Evolutionary conservation across 2,797 vertebrate species (phyloP).

Genomic region (Perdix hodgsoniae): DNA sequence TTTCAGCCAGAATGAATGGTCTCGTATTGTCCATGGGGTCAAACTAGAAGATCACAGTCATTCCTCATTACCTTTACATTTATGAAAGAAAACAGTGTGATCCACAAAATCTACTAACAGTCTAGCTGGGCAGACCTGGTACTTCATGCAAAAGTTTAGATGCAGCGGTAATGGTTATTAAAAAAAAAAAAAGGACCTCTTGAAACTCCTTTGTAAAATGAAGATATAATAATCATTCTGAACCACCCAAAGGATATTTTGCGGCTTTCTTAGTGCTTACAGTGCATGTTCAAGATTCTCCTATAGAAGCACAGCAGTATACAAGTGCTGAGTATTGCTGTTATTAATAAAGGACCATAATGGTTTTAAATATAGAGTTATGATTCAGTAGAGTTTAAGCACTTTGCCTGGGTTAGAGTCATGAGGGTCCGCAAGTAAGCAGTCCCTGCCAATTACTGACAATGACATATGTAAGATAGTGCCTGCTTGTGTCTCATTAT

Average conservation of each 20-base stretch:
- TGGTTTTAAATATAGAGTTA: constrained; percentile 46
- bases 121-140: neutral
- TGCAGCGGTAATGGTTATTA: neutral
- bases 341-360: constrained; percentile 48
- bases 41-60: neutral
- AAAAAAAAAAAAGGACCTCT: neutral
- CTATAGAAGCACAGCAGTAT: neutral
- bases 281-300: neutral
- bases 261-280: constrained; percentile 38
- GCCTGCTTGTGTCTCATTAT: constrained; percentile 45
- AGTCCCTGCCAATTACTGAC: constrained; percentile 22
- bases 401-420: constrained; percentile 21
- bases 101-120: neutral
- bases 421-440: neutral
- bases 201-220: neutral
- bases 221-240: neutral
- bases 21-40: neutral
- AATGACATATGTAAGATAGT: neutral
- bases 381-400: constrained; percentile 28
- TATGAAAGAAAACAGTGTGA: neutral
- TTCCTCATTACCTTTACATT: neutral
- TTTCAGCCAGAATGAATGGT: neutral
- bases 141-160: neutral
- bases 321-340: constrained; percentile 4
- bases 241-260: constrained; percentile 9